Conservation (phyloP, 2,888 invertebrate species). For the Axea sp. region DNA sequence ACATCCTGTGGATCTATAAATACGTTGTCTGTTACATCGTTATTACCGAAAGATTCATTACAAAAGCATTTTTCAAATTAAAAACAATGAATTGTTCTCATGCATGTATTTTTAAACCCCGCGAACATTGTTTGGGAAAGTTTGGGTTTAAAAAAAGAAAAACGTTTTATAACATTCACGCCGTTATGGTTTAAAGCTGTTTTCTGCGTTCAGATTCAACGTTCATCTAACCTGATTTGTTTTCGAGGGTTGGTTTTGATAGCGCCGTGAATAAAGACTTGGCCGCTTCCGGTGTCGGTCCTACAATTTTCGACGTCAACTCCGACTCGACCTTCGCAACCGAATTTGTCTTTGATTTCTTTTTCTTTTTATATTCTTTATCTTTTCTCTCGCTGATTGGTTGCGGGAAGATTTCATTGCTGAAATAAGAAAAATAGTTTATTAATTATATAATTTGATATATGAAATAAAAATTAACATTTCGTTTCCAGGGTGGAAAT, state of each 20-base stretch:
- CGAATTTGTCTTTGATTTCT: slow-evolving; percentile 79
- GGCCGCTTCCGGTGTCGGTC: slow-evolving; percentile 40
- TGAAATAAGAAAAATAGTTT: no score
- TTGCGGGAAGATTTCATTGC: slow-evolving; percentile 79
- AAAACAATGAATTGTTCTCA: no score
- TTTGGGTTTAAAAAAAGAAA: no score
- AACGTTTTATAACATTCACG: no score
- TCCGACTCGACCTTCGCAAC: slow-evolving; percentile 51
- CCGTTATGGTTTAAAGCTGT: no score
- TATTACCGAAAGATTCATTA: not conserved
- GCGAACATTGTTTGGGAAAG: no score
- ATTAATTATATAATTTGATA: no score
- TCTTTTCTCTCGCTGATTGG: slow-evolving; percentile 82
- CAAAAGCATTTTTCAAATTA: slow-evolving; percentile 4
- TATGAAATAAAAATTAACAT: no score
- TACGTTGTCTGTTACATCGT: slow-evolving; percentile 9
- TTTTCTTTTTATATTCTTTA: slow-evolving; percentile 84
- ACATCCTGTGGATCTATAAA: slow-evolving; percentile 29
- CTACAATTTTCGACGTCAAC: slow-evolving; percentile 13
- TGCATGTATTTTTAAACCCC: no score
- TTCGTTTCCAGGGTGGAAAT: no score
- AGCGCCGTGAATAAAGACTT: slow-evolving; percentile 52
- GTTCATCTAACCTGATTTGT: slow-evolving; percentile 72
- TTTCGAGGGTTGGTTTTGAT: slow-evolving; percentile 64
- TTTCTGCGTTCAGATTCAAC: no score